Conservation (phyloP, 2,888 invertebrate genomes). For the Athalia cordata region DNA sequence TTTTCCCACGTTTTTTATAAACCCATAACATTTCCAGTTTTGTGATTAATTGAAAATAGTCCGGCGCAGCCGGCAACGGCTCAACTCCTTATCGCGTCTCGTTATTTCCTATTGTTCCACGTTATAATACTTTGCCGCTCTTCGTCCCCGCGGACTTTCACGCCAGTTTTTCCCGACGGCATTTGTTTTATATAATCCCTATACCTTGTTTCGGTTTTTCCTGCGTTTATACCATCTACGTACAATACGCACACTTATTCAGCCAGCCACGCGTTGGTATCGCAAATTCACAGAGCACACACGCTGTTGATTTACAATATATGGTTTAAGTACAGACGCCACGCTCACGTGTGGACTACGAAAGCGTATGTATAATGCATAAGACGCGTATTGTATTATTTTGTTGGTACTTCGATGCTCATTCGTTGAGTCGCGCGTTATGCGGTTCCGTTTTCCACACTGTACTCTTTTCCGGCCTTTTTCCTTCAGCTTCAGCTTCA, state of each 20-base stretch:
- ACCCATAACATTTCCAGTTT: not conserved
- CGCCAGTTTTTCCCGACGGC: slow-evolving; percentile 19
- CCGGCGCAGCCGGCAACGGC: not conserved
- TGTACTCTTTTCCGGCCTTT: slow-evolving; percentile 19
- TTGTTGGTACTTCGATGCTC: slow-evolving; percentile 37
- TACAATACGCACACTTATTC: not conserved
- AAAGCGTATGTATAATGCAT: slow-evolving; percentile 40
- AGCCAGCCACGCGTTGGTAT: not conserved
- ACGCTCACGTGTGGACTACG: not conserved
- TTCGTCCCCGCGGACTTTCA: slow-evolving; percentile 30
- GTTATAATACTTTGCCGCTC: slow-evolving; percentile 15
- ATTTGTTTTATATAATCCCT: slow-evolving; percentile 21
- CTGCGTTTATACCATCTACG: not conserved
- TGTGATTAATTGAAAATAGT: slow-evolving; percentile 34
- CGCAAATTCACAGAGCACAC: not conserved
- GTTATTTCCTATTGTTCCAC: slow-evolving; percentile 32
- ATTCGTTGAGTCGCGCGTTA: not conserved
- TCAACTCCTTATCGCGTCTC: slow-evolving; percentile 25
- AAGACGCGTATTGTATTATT: slow-evolving; percentile 38
- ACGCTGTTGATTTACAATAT: not conserved
- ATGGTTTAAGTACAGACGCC: not conserved
- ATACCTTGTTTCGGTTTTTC: slow-evolving; percentile 17
- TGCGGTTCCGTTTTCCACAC: slow-evolving; percentile 28
- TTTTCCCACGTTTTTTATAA: not conserved
- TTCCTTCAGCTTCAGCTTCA: slow-evolving; percentile 1